phyloP scores from a whole-genome alignment of 2,797 vertebrate genomes.

The Takifugu rubripes region DNA sequence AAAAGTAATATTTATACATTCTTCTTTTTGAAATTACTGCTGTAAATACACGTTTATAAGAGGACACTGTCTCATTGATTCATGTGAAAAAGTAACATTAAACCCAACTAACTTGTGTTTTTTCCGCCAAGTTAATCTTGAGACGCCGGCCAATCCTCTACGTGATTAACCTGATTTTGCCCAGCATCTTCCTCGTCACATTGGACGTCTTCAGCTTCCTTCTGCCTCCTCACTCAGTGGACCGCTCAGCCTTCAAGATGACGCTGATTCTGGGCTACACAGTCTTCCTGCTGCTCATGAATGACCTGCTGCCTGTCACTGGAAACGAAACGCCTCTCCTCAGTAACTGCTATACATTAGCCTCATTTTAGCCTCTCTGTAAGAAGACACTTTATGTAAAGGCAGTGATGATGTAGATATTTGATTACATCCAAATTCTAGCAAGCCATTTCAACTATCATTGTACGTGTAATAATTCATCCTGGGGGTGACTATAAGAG shows the following conservation, averaged over 20 bases:
- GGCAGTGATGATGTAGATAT: too few species aligned
- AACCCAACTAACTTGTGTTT: too few species aligned
- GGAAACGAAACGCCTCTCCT: constrained; percentile 69
- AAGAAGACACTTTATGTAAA: too few species aligned
- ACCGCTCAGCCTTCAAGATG: constrained; percentile 77
- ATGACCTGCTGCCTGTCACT: constrained; percentile 69
- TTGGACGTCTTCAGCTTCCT: constrained; percentile 80
- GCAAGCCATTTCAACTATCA: too few species aligned
- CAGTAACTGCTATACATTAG: constrained; percentile 49
- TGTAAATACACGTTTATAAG: too few species aligned
- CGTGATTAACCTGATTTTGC: constrained; percentile 74
- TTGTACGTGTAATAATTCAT: too few species aligned
- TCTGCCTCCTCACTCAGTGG: constrained; percentile 65
- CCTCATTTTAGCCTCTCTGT: neutral
- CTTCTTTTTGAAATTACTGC: too few species aligned
- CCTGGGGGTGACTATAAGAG: too few species aligned
- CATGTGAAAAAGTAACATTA: too few species aligned
- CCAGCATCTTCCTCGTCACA: constrained; percentile 76
- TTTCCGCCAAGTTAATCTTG: constrained; percentile 53
- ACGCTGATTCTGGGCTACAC: constrained; percentile 81
- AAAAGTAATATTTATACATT: too few species aligned
- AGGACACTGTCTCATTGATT: too few species aligned
- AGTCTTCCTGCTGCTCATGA: constrained; percentile 78
- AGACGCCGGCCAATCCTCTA: constrained; percentile 52
- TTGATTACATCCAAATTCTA: too few species aligned